Evolutionary conservation across 2,797 vertebrate species (phyloP), one percentile per base, ranked within the genome.

Genomic region (Meda fulgida): DNA sequence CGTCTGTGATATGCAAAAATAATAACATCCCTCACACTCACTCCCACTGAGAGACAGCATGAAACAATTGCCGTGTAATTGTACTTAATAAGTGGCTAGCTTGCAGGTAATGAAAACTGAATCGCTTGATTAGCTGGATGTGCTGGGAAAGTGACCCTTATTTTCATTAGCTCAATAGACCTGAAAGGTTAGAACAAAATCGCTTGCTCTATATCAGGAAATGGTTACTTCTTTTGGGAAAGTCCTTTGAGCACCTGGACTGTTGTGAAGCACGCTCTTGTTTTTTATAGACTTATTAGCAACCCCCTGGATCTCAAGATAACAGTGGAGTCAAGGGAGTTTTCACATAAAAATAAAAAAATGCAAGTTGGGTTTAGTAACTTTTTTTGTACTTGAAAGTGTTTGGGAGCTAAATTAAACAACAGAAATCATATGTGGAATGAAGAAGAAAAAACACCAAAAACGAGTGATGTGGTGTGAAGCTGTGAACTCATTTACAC

Each of bases 31-130:
- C 80, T 86, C 77, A 83, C 51, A 9, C 31, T 48, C 55, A 34
- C 75, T 65, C 80, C 34, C 48, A 29, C 82, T n/a, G 86, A 5
- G 84, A 71, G 60, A 65, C 77, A 69, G 80, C 75, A 72, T 58
- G 63, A 87, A 76, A 86, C 79, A 46, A 80, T 86, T 66, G 79
- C 36, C 16, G 34, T 75, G 65, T 79, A 85, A 84, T 94, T 94
- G 10, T 65, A 81, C 1, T 81, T 84, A 85, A 85, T 84, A 66
- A 85, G 7, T 77, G 79, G 80, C 53, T 89, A 79, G 73, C 73
- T 69, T 84, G 40, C 81, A 80, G 78, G 69, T 53, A 82, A 80
- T 75, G 43, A 73, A 70, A 80, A 69, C 73, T 29, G 76, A 80
- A 73, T 65, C 10, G n/a, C 78, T 85, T 80, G 77, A 85, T 85